Evolutionary conservation across 2,888 invertebrate species (phyloP).

Genomic region (Opisthograptis luteolata): DNA sequence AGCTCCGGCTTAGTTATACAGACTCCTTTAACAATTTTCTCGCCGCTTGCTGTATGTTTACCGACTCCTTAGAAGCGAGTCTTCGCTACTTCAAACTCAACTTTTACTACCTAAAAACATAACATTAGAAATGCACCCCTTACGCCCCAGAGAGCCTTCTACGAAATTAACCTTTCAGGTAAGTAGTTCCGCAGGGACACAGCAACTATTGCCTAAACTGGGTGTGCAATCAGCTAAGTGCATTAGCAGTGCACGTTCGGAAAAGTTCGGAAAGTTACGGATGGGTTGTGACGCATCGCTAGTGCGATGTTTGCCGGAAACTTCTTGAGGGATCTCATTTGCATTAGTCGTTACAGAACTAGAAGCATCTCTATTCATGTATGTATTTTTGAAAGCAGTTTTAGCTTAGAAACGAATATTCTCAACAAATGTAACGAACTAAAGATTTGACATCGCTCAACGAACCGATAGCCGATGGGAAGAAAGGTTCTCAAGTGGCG

Average conservation of each 20-base stretch:
- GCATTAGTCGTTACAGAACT: not conserved
- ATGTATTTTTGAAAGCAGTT: no score
- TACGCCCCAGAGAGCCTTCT: slow-evolving; percentile 50
- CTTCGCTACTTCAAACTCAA: slow-evolving; percentile 34
- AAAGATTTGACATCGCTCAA: no score
- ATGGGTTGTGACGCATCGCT: slow-evolving; percentile 18
- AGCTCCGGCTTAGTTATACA: no score
- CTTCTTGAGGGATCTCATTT: slow-evolving; percentile 2
- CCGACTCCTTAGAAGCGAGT: no score
- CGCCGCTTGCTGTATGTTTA: no score
- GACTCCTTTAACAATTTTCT: no score
- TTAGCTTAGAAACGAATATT: no score
- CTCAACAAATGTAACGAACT: no score
- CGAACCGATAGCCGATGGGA: no score
- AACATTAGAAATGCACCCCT: slow-evolving; percentile 70
- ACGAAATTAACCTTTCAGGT: slow-evolving; percentile 52
- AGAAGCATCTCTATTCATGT: no score
- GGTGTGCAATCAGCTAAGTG: slow-evolving; percentile 64
- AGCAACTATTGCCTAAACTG: slow-evolving; percentile 33
- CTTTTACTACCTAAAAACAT: slow-evolving; percentile 29
- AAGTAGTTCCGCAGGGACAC: slow-evolving; percentile 10
- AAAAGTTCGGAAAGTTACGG: slow-evolving; percentile 14
- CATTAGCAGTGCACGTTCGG: slow-evolving; percentile 38
- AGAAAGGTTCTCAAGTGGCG: no score
- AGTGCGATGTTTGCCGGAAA: slow-evolving; percentile 1